Evolutionary conservation across 2,797 vertebrate genomes (phyloP), one percentile per base, ranked within the genome.

Genomic region (Sebastes minor): DNA sequence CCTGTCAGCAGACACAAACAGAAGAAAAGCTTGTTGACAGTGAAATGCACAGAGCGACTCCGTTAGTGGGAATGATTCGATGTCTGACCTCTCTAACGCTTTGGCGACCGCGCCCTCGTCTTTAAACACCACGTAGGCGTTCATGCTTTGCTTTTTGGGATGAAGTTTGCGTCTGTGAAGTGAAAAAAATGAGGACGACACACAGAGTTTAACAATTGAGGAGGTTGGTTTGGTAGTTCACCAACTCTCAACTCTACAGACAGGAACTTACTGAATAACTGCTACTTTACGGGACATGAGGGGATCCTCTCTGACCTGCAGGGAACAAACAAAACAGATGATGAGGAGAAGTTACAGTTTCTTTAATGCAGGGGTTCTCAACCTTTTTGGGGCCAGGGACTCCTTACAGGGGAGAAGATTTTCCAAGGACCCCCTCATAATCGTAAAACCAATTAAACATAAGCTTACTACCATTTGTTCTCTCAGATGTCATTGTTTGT

Each of bases 111-210:
- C 91, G 0, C 88, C 83, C 55, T 97, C 94, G 0, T 97, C 95
- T 71, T 95, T 96, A 82, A 99, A 99, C 23, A 99, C 97, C 2
- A 99, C 81, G 1, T 99, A 99, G 4, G 97, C 98, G 4, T 99
- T 99, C 20, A 99, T 33, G n/a, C 94, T 98, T 64, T 96, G 96
- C 28, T 92, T 95, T 59, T 97, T 96, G 0, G 98, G 97, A 84
- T 99, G 97, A 71, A 97, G 32, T 89, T 97, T 96, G 32, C 95
- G 97, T 73, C 98, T 99, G 88, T 95, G 68, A 13, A 46, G 46
- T 2, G 14, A 4, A n/a, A 25, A 35, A 35, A 8, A 32, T 32
- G 38, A 38, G 5, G 5, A 7, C 1, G 2, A 1, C 8, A 8
- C 16, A 25, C 6, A 28, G 11, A 12, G 8, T 42, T 18, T 16